These are phyloP conservation scores for Amphiprion clarkii DNA, from an alignment of 2,797 vertebrate species.

Conservation along the genomic window DNA sequence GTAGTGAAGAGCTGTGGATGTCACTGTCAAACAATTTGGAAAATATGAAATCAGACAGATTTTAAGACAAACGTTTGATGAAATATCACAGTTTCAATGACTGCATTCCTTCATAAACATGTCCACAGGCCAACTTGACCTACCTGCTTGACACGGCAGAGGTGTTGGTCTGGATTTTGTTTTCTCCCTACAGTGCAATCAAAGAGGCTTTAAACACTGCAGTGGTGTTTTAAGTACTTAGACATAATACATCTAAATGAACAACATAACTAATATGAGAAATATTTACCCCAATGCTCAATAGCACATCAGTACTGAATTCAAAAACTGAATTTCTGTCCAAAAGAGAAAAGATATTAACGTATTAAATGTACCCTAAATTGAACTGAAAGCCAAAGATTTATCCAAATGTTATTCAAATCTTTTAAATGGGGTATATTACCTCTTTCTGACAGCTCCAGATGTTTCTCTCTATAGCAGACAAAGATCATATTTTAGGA, in stretches of 20 bases:
- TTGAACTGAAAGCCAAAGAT: conserved; percentile 17
- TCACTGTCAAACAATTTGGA: conserved; percentile 57
- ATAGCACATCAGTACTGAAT: conserved; percentile 85
- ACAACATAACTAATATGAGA: neutral
- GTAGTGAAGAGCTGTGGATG: conserved; percentile 37
- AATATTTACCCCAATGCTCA: conserved; percentile 84
- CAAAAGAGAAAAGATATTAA: conserved; percentile 38
- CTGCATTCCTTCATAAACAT: neutral
- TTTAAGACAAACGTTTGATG: conserved; percentile 7
- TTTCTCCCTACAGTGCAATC: conserved; percentile 65
- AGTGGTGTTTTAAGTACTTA: neutral
- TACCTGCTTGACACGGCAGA: conserved; percentile 74
- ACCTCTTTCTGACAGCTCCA: conserved; percentile 61
- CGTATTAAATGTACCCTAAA: neutral
- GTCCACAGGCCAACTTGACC: neutral
- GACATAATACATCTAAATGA: neutral
- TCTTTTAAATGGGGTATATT: conserved; percentile 18
- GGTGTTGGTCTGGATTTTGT: conserved; percentile 35
- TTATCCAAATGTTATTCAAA: conserved; percentile 17
- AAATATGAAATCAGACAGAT: conserved; percentile 17
- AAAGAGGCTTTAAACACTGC: conserved; percentile 20
- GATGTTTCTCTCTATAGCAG: conserved; percentile 55
- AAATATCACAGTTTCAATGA: conserved; percentile 25
- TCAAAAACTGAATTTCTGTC: conserved; percentile 90
- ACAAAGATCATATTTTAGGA: conserved; percentile 35